Evolutionary conservation across 2,797 vertebrate species (phyloP).

Genomic region (Sebastes aleutianus): DNA sequence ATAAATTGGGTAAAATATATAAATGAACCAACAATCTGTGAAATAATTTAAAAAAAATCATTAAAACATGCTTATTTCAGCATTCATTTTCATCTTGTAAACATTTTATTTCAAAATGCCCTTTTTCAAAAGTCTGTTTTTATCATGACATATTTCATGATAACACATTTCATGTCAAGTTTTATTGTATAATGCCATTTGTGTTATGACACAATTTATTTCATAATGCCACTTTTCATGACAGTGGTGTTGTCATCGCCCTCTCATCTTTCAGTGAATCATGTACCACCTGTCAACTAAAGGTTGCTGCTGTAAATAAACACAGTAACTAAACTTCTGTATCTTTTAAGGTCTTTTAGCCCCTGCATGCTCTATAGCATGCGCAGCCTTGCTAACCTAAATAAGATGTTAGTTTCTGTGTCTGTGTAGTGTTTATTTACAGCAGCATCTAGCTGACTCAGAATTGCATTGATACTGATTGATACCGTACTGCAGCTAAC

Average conservation of each 20-base stretch:
- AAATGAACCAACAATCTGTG: background rate
- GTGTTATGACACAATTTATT: background rate
- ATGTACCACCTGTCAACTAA: background rate
- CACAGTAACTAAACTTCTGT: background rate
- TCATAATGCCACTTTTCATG: background rate
- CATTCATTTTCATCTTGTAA: background rate
- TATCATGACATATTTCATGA: background rate
- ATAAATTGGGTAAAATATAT: background rate
- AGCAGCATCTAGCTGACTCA: no score
- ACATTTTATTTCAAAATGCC: no score
- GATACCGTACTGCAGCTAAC: no score
- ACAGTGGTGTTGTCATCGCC: background rate
- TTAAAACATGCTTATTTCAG: background rate
- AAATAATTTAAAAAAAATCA: background rate
- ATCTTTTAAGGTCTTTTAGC: background rate
- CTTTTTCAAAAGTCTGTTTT: background rate
- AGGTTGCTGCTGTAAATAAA: background rate
- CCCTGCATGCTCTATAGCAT: no score
- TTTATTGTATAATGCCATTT: background rate
- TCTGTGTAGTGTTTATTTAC: no score
- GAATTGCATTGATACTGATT: no score
- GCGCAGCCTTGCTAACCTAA: no score
- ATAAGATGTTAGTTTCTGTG: no score
- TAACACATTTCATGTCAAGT: background rate
- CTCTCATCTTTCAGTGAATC: background rate